Evolutionary conservation across 2,888 invertebrate species (phyloP), one percentile per base, ranked within the genome.

Genomic region (Ferrisia virgata): DNA sequence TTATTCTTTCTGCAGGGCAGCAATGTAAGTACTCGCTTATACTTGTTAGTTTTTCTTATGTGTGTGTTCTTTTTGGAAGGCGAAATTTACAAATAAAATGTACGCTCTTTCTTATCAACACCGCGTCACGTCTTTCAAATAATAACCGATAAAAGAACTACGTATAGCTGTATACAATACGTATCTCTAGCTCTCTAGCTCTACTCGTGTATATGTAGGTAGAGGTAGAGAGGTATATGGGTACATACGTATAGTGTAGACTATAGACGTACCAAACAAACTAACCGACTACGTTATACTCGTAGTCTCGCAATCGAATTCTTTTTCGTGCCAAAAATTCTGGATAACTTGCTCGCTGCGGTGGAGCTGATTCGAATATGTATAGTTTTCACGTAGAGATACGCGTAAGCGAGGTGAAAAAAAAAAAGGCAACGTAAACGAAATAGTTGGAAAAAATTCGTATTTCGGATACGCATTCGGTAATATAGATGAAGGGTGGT

Each of bases 251-350:
- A n/a, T n/a, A n/a, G n/a, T n/a, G n/a, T n/a, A n/a, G n/a, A n/a
- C n/a, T n/a, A n/a, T n/a, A n/a, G n/a, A n/a, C n/a, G n/a, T n/a
- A n/a, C n/a, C n/a, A n/a, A n/a, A n/a, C n/a, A n/a, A n/a, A n/a
- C n/a, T n/a, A n/a, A n/a, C n/a, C n/a, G 6, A 11, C 11, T 39
- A 8, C 39, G 39, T 39, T 39, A 11, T 39, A 39, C 64, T 13
- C 28, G 8, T 22, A 53, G 53, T 53, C 53, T 64, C 28, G 9
- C 64, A 64, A 64, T 64, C 64, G 64, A 64, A 64, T 28, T 64
- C 64, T 28, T 28, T 64, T 64, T 64, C 64, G 64, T 64, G 64
- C 64, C 64, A 28, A 64, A 58, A 64, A 64, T 64, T 64, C 64
- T 13, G 28, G 64, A 64, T 64, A 28, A 15, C 15, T 64, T 64